Evolutionary conservation across 2,888 invertebrate species (phyloP).

Genomic region (Cheilosia variabilis): DNA sequence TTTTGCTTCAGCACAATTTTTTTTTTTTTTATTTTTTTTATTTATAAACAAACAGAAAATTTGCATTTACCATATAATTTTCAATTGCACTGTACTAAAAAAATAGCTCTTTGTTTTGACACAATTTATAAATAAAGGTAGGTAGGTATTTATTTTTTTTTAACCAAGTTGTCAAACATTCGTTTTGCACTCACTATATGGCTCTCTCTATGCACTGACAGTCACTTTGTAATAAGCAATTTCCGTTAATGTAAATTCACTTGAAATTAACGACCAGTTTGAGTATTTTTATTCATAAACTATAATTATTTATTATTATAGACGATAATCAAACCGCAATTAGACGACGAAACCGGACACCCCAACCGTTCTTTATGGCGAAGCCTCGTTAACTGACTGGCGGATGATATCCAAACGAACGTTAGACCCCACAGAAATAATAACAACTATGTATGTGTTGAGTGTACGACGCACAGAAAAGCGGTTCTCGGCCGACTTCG

Average conservation of each 20-base stretch:
- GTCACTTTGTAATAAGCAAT: slow-evolving; percentile 48
- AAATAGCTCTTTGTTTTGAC: slow-evolving; percentile 13
- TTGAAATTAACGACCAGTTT: slow-evolving; percentile 40
- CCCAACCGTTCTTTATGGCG: slow-evolving; percentile 74
- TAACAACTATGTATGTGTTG: slow-evolving; percentile 47
- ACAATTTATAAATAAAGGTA: neutral
- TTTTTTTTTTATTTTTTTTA: neutral
- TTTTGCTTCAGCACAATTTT: neutral
- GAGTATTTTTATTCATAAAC: slow-evolving; percentile 42
- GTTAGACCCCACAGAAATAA: slow-evolving; percentile 75
- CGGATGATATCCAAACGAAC: slow-evolving; percentile 70
- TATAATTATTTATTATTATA: slow-evolving; percentile 72
- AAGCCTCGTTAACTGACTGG: slow-evolving; percentile 74
- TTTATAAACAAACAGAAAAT: slow-evolving; percentile 20
- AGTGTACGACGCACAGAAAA: slow-evolving; percentile 60
- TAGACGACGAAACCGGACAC: slow-evolving; percentile 63
- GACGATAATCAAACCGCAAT: slow-evolving; percentile 72
- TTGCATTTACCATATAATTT: slow-evolving; percentile 51
- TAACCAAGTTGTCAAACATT: slow-evolving; percentile 16
- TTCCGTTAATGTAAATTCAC: slow-evolving; percentile 51
- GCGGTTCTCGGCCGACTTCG: slow-evolving; percentile 63
- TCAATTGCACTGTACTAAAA: slow-evolving; percentile 31
- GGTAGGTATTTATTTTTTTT: slow-evolving; percentile 6
- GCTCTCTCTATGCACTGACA: neutral
- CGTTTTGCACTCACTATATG: neutral